Percentiles rank a stretch among this genome's conserved stretches.
Evolutionary conservation across 35 echinoderm and acorn worm genomes (phyloP).

Genomic region (Ophiothrix spiculata): DNA sequence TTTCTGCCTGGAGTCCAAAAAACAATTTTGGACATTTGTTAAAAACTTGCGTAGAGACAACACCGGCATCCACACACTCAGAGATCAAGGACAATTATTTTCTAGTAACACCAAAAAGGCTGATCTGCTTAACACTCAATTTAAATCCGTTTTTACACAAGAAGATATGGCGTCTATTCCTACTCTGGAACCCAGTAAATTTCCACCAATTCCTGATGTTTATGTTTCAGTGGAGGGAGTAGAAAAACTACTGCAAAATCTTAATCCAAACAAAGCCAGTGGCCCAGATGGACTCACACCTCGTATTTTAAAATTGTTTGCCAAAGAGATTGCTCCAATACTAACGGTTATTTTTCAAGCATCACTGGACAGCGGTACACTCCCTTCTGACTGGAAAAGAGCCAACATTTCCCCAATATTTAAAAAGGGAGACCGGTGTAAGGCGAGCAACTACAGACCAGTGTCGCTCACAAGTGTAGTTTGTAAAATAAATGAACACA

Average conservation of each 20-base stretch:
- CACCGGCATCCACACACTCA: neutral
- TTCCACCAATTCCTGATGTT: neutral
- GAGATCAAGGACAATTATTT: constrained; percentile 8
- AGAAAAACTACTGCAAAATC: neutral
- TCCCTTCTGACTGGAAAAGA: neutral
- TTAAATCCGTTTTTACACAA: constrained; percentile 21
- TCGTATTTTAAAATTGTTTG: neutral
- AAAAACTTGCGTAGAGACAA: no score
- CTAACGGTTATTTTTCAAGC: neutral
- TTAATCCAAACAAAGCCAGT: neutral
- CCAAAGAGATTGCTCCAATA: neutral
- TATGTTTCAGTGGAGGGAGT: neutral
- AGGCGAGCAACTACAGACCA: neutral
- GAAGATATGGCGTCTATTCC: neutral
- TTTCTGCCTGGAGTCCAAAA: constrained; percentile 34
- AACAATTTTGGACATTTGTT: constrained; percentile 37
- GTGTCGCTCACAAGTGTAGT: neutral
- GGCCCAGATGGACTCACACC: neutral
- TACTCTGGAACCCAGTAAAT: neutral
- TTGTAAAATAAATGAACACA: neutral
- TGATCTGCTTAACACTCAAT: constrained; percentile 14
- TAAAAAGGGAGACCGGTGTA: neutral
- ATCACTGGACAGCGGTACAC: neutral
- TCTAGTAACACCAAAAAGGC: constrained; percentile 10
- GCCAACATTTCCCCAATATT: neutral